A percentile compares a stretch with the other conserved stretches of the same genome.
phyloP scores from a whole-genome alignment of 2,888 invertebrate species.

The Dicyrtomina minuta region DNA sequence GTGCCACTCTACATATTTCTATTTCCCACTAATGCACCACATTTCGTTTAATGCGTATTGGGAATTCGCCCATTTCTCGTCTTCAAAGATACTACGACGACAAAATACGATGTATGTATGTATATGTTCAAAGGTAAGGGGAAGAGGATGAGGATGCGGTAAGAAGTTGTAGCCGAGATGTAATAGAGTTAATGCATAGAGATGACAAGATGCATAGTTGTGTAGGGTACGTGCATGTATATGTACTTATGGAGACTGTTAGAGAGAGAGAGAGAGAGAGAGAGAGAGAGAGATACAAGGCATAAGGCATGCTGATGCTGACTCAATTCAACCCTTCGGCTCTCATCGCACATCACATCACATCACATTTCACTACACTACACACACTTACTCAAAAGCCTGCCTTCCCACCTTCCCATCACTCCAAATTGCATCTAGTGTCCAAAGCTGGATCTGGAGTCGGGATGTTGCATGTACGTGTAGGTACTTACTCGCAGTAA shows the following conservation, averaged over 20 bases:
- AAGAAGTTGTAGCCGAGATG: no score
- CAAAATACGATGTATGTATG: background rate
- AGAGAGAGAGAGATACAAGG: slow-evolving; percentile 4
- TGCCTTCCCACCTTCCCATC: slow-evolving; percentile 22
- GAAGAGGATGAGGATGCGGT: background rate
- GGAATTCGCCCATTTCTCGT: slow-evolving; percentile 34
- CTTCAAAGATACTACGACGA: background rate
- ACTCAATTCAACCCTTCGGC: slow-evolving; percentile 33
- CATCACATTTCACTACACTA: slow-evolving; percentile 28
- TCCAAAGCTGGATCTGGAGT: slow-evolving; percentile 8
- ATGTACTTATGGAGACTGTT: background rate
- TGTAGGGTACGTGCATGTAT: background rate
- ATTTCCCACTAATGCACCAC: slow-evolving; percentile 32
- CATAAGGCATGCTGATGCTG: background rate
- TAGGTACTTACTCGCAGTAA: slow-evolving; percentile 1
- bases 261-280: background rate
- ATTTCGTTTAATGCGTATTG: slow-evolving; percentile 30
- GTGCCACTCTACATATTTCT: slow-evolving; percentile 24
- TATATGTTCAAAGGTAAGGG: background rate
- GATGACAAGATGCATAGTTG: no score
- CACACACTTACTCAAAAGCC: slow-evolving; percentile 23
- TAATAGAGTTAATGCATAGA: no score
- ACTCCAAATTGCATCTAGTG: slow-evolving; percentile 26
- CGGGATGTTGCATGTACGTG: background rate
- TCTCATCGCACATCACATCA: slow-evolving; percentile 35